Percentiles rank a stretch among this genome's conserved stretches.
Conservation (phyloP, 2,113 vertebrate species). For the Hemichromis elongatus region DNA sequence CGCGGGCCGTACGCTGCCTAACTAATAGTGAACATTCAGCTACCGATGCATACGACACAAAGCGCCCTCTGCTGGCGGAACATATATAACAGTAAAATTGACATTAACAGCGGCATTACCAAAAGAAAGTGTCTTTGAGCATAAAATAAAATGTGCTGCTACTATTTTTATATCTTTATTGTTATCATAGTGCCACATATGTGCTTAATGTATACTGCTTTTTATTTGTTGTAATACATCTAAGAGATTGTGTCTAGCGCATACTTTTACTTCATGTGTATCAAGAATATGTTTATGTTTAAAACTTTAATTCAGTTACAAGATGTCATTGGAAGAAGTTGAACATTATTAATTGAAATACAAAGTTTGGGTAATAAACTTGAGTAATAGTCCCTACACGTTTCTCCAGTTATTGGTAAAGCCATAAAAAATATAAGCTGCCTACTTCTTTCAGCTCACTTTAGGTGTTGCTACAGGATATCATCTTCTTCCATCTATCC, state of each 20-base stretch:
- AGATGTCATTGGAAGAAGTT: neutral
- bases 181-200: no score
- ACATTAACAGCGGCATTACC: no score
- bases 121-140: no score
- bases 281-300: neutral
- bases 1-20: no score
- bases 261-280: neutral
- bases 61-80: no score
- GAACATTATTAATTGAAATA: neutral
- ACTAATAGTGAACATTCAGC: no score
- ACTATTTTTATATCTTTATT: no score
- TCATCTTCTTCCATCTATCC: neutral
- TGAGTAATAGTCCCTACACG: neutral
- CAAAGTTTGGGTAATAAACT: neutral
- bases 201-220: neutral
- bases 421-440: accelerated
- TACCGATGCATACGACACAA: no score
- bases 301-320: neutral
- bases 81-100: no score
- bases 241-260: neutral
- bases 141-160: no score
- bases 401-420: neutral
- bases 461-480: neutral
- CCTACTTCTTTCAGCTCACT: neutral
- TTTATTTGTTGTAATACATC: neutral